Conservation (phyloP, 2,113 vertebrate species). For the Octodon degus region DNA sequence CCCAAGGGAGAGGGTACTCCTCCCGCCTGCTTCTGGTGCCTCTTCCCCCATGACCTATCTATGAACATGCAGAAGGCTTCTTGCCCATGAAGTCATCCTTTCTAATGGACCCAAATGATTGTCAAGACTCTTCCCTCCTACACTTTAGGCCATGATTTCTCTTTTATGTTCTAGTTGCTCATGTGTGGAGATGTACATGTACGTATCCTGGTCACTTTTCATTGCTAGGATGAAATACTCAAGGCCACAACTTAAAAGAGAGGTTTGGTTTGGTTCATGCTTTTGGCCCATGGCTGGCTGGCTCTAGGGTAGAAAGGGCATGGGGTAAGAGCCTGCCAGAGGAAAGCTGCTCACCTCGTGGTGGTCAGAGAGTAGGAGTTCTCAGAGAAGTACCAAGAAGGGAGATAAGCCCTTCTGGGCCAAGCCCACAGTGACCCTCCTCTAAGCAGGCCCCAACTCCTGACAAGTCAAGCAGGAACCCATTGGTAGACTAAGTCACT, state of each 20-base stretch:
- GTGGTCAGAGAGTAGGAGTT: not conserved
- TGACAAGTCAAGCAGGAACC: not conserved
- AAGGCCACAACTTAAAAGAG: not conserved
- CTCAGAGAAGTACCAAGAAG: not conserved
- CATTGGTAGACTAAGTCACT: not conserved
- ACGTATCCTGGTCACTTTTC: not conserved
- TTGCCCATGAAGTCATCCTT: not conserved
- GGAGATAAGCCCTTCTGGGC: not conserved
- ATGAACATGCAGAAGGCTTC: not conserved
- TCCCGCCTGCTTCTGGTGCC: not conserved
- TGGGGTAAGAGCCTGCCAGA: not conserved
- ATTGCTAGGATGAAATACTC: not conserved
- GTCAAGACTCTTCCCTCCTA: not conserved
- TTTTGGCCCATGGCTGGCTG: not conserved
- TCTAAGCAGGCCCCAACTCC: not conserved
- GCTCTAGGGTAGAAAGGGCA: not conserved
- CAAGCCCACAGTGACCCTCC: not conserved
- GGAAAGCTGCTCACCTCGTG: not conserved
- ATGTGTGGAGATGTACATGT: not conserved
- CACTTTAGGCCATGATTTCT: not conserved
- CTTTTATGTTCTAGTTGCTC: not conserved
- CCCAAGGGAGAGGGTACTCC: not conserved
- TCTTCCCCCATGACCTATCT: not conserved
- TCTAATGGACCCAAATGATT: not conserved
- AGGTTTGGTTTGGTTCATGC: not conserved